phyloP scores from a whole-genome alignment of 30 jellyfish, hydroid and myxozoan species.

The Rhopilema esculentum region DNA sequence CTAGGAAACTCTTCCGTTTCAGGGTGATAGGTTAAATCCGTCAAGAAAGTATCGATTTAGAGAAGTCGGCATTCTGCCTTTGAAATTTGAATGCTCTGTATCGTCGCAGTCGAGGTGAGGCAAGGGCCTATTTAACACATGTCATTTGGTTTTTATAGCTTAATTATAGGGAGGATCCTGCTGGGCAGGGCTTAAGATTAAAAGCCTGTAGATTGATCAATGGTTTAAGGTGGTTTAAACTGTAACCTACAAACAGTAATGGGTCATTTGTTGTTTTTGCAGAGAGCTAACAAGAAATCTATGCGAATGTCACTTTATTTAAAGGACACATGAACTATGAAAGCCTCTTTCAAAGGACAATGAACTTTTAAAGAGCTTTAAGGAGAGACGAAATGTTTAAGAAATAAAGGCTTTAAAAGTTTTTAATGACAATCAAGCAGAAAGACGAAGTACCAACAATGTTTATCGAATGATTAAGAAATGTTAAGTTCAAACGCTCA shows the following conservation, averaged over 20 bases:
- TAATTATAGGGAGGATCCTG: slow-evolving; percentile 52
- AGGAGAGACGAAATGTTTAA: too few relatives aligned
- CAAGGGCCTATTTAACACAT: slow-evolving; percentile 52
- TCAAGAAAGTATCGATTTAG: not conserved
- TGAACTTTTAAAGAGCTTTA: too few relatives aligned
- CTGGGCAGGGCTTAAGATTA: slow-evolving; percentile 60
- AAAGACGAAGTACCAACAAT: too few relatives aligned
- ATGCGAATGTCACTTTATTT: not conserved
- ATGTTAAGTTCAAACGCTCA: too few relatives aligned
- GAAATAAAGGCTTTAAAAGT: too few relatives aligned
- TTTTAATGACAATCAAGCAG: too few relatives aligned
- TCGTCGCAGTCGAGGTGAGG: slow-evolving; percentile 68
- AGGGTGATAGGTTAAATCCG: slow-evolving; percentile 16
- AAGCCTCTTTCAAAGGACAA: too few relatives aligned
- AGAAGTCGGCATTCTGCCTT: slow-evolving; percentile 54
- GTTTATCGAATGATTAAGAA: too few relatives aligned
- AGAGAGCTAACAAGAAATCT: slow-evolving; percentile 20
- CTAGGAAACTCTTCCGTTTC: not conserved
- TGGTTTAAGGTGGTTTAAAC: slow-evolving; percentile 19
- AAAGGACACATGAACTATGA: too few relatives aligned
- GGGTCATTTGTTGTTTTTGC: slow-evolving; percentile 60
- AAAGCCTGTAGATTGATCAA: slow-evolving; percentile 63
- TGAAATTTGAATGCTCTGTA: slow-evolving; percentile 52
- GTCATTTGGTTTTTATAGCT: slow-evolving; percentile 66
- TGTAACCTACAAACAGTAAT: not conserved